A percentile compares a stretch with the other conserved stretches of the same genome.
phyloP scores from a whole-genome alignment of 2,888 invertebrate species.

The Bombylius major region DNA sequence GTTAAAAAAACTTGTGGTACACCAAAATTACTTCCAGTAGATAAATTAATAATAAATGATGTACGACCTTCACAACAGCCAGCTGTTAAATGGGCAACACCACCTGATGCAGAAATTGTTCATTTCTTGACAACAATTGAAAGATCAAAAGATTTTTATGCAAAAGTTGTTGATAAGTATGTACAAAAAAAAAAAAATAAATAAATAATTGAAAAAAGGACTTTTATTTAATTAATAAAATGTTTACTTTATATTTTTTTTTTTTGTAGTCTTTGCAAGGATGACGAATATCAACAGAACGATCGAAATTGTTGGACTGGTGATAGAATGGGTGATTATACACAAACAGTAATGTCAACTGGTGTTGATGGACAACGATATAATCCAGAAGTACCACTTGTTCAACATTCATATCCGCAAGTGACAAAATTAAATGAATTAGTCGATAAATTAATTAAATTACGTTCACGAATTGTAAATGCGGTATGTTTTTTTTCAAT shows the following conservation, averaged over 20 bases:
- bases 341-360: slow-evolving; percentile 30
- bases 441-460: slow-evolving; percentile 33
- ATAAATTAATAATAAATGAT: slow-evolving; percentile 23
- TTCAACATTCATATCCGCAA: slow-evolving; percentile 22
- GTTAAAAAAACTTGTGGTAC: slow-evolving; percentile 43
- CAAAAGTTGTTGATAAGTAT: slow-evolving; percentile 59
- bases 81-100: slow-evolving; percentile 45
- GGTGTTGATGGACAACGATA: slow-evolving; percentile 33
- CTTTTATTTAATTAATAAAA: not conserved
- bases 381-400: slow-evolving; percentile 36
- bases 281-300: slow-evolving; percentile 30
- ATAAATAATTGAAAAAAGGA: no score
- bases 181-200: no score
- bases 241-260: not conserved
- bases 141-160: slow-evolving; percentile 70
- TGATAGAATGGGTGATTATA: slow-evolving; percentile 33
- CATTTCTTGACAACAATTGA: slow-evolving; percentile 53
- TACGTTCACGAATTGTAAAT: slow-evolving; percentile 32
- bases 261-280: slow-evolving; percentile 29
- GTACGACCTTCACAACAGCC: slow-evolving; percentile 35
- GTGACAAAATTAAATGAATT: slow-evolving; percentile 30
- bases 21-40: slow-evolving; percentile 31
- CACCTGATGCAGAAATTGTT: slow-evolving; percentile 50
- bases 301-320: slow-evolving; percentile 37
- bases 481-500: slow-evolving; percentile 23